These are phyloP conservation scores for Eretmochelys imbricata DNA, from an alignment of 2,113 vertebrate species.

Conservation along the genomic window DNA sequence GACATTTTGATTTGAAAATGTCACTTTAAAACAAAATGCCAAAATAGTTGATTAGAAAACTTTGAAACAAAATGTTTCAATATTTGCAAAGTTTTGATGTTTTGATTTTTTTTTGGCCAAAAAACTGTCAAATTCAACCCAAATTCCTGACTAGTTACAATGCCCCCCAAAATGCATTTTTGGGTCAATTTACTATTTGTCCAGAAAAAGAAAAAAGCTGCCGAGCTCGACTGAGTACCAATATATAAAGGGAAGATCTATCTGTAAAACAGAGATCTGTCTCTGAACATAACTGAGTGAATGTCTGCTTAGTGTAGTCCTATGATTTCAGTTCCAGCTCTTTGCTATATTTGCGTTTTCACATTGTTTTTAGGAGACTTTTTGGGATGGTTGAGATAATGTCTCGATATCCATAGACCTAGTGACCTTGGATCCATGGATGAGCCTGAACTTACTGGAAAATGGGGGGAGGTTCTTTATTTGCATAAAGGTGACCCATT, in stretches of 20 bases:
- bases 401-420: background rate
- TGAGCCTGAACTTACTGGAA: background rate
- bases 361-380: background rate
- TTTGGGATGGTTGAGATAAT: background rate
- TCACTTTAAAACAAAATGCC: too few species aligned
- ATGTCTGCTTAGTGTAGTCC: background rate
- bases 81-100: too few species aligned
- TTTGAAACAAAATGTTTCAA: too few species aligned
- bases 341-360: background rate
- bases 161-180: too few species aligned
- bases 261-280: background rate
- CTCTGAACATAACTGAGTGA: background rate
- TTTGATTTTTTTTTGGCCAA: too few species aligned
- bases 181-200: too few species aligned
- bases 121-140: too few species aligned
- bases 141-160: too few species aligned
- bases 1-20: too few species aligned
- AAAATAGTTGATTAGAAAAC: too few species aligned
- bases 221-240: too few species aligned
- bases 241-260: background rate
- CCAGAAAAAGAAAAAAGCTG: too few species aligned
- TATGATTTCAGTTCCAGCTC: background rate
- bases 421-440: background rate
- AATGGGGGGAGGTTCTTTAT: background rate
- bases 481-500: background rate